A percentile compares a stretch with the other conserved stretches of the same genome.
Conservation (phyloP, 2,113 vertebrate species). For the Halichoeres trimaculatus region DNA sequence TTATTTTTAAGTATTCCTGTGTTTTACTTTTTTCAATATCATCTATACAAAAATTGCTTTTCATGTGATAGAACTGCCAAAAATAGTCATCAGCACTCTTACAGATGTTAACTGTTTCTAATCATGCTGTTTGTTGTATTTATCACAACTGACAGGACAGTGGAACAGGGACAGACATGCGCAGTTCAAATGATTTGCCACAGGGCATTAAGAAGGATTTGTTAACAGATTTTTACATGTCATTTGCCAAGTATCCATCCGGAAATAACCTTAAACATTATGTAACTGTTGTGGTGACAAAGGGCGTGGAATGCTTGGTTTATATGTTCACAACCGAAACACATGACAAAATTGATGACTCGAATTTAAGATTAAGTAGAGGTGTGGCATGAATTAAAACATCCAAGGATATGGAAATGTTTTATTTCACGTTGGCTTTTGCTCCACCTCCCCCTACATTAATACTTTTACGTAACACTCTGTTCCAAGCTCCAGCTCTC, state of each 20-base stretch:
- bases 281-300: slow-evolving; percentile 20
- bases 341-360: fast-evolving
- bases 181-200: background rate
- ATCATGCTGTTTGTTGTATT: background rate
- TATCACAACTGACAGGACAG: background rate
- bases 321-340: background rate
- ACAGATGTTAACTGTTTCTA: background rate
- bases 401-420: background rate
- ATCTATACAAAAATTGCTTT: background rate
- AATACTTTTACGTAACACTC: slow-evolving; percentile 61
- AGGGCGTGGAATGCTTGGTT: background rate
- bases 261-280: slow-evolving; percentile 34
- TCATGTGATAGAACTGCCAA: background rate
- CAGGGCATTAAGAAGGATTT: slow-evolving; percentile 1
- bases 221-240: slow-evolving; percentile 6
- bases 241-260: slow-evolving; percentile 23
- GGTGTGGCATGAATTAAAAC: background rate
- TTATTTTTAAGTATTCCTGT: slow-evolving; percentile 60
- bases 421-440: background rate
- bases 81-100: background rate
- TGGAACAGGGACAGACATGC: background rate
- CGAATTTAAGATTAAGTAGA: background rate
- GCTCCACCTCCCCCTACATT: background rate
- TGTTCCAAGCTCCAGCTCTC: slow-evolving; percentile 53
- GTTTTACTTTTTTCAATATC: background rate